phyloP scores from a whole-genome alignment of 2,113 vertebrate species.

The Atherinomorus stipes region DNA sequence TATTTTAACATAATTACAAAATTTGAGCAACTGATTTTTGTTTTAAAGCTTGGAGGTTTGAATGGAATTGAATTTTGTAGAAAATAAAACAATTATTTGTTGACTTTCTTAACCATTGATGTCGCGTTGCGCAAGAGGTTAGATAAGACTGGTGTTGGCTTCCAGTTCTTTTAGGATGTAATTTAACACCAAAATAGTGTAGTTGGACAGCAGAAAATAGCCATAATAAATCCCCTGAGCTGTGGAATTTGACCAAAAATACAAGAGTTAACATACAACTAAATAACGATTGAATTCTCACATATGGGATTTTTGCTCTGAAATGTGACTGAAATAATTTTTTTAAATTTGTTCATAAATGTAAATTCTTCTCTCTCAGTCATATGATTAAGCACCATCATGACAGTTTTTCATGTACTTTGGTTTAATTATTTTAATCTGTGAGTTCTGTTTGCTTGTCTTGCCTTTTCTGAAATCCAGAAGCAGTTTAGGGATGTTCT shows the following conservation, averaged over 20 bases:
- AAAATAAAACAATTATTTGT: not conserved
- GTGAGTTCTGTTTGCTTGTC: not conserved
- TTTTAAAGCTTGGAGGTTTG: no score
- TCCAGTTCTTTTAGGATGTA: not conserved
- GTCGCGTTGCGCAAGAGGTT: not conserved
- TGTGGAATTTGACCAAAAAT: no score
- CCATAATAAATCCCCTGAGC: no score
- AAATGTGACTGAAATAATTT: no score
- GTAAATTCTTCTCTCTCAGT: no score
- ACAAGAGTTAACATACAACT: not conserved
- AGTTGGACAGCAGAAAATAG: no score
- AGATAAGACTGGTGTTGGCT: not conserved
- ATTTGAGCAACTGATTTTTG: no score
- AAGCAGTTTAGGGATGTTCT: slow-evolving; percentile 65
- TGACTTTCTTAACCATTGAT: not conserved
- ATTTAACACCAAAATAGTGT: no score
- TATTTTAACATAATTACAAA: no score
- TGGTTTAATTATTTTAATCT: not conserved
- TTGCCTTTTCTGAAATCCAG: slow-evolving; percentile 41
- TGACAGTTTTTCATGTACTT: not conserved
- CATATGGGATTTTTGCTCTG: not conserved
- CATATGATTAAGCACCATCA: not conserved
- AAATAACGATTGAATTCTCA: not conserved
- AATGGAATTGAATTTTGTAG: no score
- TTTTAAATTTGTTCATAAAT: no score